Base-by-base conservation (phyloP, 2,113 vertebrate genomes). In the Setophaga petechia region DNA sequence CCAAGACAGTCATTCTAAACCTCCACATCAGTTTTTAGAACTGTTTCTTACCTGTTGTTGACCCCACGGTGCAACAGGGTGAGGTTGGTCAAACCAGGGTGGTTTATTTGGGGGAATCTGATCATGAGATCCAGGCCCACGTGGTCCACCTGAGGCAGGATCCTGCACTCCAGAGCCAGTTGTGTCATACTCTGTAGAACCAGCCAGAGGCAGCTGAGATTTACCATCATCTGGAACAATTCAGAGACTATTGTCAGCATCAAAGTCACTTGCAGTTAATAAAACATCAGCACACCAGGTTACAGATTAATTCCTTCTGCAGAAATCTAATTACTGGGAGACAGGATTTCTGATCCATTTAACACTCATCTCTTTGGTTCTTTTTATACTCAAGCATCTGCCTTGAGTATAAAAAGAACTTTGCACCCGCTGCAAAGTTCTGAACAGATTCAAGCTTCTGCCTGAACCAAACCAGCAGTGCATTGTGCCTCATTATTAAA, bases 21-120 rank as follows among this genome's bases (percentile, higher is more conserved):
- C 7, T 7, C 44, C 21, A 3, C 10, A 3, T 2, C 24, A 9
- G 2, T 7, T 57, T 39, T 23, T 86, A 63, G n/a, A 79, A 24
- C 21, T 1, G 1, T 20, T 69, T 37, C 61, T 54, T 96, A 98
- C 98, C 97, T 99, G 99, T 35, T 98, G 98, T 22, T 98, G 98
- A 59, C 98, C 98, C 99, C 99, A 99, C 0, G 98, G 98, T 2
- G 98, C 98, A 43, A 99, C 98, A 5, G 98, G 98, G 81, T 99
- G 99, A 61, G 99, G 99, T 10, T 99, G 98, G 24, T 99, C 99
- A 74, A 99, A 99, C 99, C 99, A 99, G 1, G 98, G 98, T 2
- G 99, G 98, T 94, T 99, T 99, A 93, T 97, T 98, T 17, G 99
- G 96, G 5, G 98, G 98, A 21, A 99, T 98, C 91, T 98, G 97